A percentile compares a stretch with the other conserved stretches of the same genome.
phyloP scores from a whole-genome alignment of 2,797 vertebrate genomes.

The Acrossocheilus wenchowensis region DNA sequence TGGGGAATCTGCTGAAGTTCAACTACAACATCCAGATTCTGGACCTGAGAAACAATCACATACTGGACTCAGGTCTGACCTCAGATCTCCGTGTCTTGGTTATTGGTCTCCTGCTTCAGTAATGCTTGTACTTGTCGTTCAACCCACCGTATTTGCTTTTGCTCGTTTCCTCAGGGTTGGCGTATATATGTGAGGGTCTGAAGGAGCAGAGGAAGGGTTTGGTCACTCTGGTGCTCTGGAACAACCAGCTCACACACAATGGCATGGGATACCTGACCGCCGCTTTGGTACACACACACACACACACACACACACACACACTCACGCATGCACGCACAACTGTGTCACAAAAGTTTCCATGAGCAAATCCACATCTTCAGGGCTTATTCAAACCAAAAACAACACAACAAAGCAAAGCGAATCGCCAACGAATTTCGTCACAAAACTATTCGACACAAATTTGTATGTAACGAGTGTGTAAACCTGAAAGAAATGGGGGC shows the following conservation, averaged over 20 bases:
- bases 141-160: neutral
- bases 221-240: slow-evolving; percentile 94
- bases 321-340: no score
- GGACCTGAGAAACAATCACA: slow-evolving; percentile 93
- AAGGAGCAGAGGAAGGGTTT: slow-evolving; percentile 94
- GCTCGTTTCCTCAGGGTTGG: slow-evolving; percentile 79
- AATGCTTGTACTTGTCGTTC: neutral
- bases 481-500: neutral
- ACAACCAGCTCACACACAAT: slow-evolving; percentile 95
- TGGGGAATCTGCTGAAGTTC: slow-evolving; percentile 94
- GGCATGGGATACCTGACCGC: slow-evolving; percentile 93
- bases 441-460: neutral
- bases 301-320: neutral
- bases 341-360: neutral
- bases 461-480: neutral
- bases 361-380: neutral
- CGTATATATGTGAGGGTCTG: slow-evolving; percentile 92
- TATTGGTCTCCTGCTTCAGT: neutral
- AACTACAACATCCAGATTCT: slow-evolving; percentile 94
- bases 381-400: no score
- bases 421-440: neutral
- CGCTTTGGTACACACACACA: slow-evolving; percentile 83
- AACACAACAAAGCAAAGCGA: neutral
- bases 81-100: neutral
- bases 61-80: slow-evolving; percentile 88